Evolutionary conservation across 2,797 vertebrate species (phyloP), one percentile per base, ranked within the genome.

Genomic region (Enteromius thamalakanensis): DNA sequence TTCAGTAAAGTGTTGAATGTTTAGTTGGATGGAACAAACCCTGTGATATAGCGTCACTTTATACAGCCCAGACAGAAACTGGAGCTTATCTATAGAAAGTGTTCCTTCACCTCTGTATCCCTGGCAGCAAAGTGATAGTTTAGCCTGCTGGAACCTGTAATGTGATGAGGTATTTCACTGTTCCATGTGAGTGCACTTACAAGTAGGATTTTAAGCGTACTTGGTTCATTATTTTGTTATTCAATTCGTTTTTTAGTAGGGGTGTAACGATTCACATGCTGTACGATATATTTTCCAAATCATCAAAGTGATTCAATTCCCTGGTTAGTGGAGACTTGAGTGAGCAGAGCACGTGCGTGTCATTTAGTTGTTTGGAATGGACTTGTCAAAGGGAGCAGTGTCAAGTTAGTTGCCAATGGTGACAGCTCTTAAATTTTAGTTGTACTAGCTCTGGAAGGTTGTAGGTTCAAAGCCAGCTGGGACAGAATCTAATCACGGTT

Each of bases 1-100:
- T 86, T 76, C 68, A 84, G 81, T 80, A 79, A 87, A 88, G 85
- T 89, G 90, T 86, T 90, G 88, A 90, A 89, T 88, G 84, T 89
- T 88, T 87, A 88, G 84, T 87, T 85, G 62, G 83, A 87, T 89
- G 88, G 86, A 89, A 89, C 84, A 87, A 87, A 85, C n/a, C 60
- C 77, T 45, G 71, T 21, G 70, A 86, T 83, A 69, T 83, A 82
- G 81, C 80, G 86, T 87, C 81, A 87, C 87, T 75, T 75, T 86
- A 89, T 86, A 86, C 85, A 58, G 82, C 34, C 26, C 58, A 64
- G 78, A 85, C 76, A 86, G 89, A 88, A 89, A 91, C 84, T 19
- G 26, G 88, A 91, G 89, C 87, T 87, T 87, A 81, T 83, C 87
- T 79, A 65, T 69, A 85, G 84, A 87, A 86, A 87, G 77, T 85